Evolutionary conservation across 2,797 vertebrate genomes (phyloP), one percentile per base, ranked within the genome.

Genomic region (Lophius americanus): DNA sequence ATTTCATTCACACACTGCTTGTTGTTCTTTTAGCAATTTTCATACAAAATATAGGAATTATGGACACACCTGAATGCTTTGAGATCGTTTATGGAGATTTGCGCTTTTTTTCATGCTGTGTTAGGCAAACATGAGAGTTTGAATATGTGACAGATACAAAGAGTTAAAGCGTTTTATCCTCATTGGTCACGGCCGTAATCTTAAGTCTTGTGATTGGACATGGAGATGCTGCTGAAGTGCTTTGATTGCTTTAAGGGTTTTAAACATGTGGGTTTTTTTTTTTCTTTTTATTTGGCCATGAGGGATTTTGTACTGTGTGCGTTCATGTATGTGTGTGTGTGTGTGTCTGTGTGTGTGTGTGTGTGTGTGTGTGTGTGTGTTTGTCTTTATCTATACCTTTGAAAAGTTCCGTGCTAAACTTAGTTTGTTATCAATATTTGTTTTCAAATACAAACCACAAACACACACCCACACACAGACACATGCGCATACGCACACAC

Each of bases 151-250:
- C 88, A 88, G 79, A 85, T 76, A 71, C 73, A 83, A 74, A 83
- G 44, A 73, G 79, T 85, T 79, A 84, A 87, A 88, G 75, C 79
- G 4, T 83, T 84, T 88, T 80, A 88, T 90, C 74, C 81, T 73
- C 76, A 85, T 91, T 87, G 83, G 90, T 86, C 86, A 89, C 62
- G 55, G 83, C 44, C 65, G 36, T 86, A 86, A 88, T 89, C 89
- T 86, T 85, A 78, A 89, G 74, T 83, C 83, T 76, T 70, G 46
- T 85, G 88, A 91, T 91, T 92, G 65, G 89, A 84, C 67, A 89
- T 52, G 81, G 84, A 85, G 86, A 91, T 89, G 85, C 73, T 77
- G 74, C 85, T 88, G 56, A 78, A 88, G 78, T 76, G 73, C 78
- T 88, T 88, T 90, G 86, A 89, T 87, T 89, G 85, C 84, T 86